Evolutionary conservation across 2,888 invertebrate genomes (phyloP).

Genomic region (Coleophora flavipennella): DNA sequence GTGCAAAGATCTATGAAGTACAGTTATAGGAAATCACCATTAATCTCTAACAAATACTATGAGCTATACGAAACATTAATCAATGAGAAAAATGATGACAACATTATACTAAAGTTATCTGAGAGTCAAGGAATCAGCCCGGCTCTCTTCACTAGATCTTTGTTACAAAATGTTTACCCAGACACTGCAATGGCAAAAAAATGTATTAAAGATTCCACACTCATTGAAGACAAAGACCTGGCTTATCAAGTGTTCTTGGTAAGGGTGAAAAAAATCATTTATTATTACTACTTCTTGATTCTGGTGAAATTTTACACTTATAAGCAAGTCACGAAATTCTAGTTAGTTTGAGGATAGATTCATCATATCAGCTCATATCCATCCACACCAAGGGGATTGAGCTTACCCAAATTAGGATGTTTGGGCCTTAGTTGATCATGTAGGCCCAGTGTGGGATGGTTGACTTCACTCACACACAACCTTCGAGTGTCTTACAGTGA

Average conservation of each 20-base stretch:
- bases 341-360: too few relatives aligned
- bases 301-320: too few relatives aligned
- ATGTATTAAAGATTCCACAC: constrained; percentile 79
- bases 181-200: constrained; percentile 61
- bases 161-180: constrained; percentile 58
- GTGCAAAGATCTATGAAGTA: constrained; percentile 76
- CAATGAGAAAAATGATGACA: constrained; percentile 60
- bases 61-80: constrained; percentile 67
- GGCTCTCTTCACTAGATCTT: constrained; percentile 55
- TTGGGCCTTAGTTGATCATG: too few relatives aligned
- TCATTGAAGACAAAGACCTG: constrained; percentile 79
- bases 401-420: too few relatives aligned
- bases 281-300: background rate
- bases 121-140: constrained; percentile 58
- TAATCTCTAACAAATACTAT: constrained; percentile 69
- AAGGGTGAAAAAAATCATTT: constrained; percentile 64
- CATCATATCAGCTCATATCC: too few relatives aligned
- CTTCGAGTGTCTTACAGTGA: too few relatives aligned
- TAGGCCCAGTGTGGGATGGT: too few relatives aligned
- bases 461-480: too few relatives aligned
- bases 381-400: too few relatives aligned
- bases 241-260: constrained; percentile 84
- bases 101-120: constrained; percentile 74
- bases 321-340: too few relatives aligned
- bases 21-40: constrained; percentile 73